Evolutionary conservation across 2,797 vertebrate genomes (phyloP).

Genomic region (Antrozous pallidus): DNA sequence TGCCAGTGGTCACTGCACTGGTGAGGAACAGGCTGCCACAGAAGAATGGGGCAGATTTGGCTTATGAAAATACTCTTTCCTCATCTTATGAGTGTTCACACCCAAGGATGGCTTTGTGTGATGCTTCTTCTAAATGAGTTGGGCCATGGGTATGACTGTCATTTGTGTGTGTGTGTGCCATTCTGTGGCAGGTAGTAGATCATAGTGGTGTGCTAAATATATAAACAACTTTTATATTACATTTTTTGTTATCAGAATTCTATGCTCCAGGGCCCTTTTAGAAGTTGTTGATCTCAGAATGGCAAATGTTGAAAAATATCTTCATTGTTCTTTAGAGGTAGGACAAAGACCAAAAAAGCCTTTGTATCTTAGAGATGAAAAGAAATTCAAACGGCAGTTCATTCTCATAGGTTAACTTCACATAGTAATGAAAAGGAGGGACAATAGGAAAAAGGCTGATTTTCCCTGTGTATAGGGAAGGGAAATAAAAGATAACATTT

Average conservation of each 20-base stretch:
- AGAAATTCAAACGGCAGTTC: conserved; percentile 30
- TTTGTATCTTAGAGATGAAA: conserved; percentile 41
- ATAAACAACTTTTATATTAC: neutral
- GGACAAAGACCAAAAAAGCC: neutral
- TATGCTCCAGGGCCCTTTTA: neutral
- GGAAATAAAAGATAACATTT: neutral
- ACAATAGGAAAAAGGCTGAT: conserved; percentile 6
- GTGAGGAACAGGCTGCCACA: neutral
- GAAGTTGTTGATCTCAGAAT: neutral
- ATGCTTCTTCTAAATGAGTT: conserved; percentile 8
- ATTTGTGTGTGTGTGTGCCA: neutral
- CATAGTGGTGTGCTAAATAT: neutral
- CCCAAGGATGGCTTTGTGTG: neutral
- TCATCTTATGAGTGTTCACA: neutral
- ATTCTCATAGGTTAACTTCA: conserved; percentile 52
- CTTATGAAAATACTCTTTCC: neutral
- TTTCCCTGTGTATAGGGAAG: conserved; percentile 10
- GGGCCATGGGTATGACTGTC: neutral
- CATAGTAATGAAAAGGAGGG: conserved; percentile 42
- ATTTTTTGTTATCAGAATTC: conserved; percentile 7
- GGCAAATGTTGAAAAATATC: conserved; percentile 5
- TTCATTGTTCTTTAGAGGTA: conserved; percentile 37
- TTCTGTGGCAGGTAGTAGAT: neutral
- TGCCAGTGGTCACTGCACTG: neutral
- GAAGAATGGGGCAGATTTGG: neutral